Percentiles rank a stretch among this genome's conserved stretches.
Conservation (phyloP, 2,797 vertebrate species). For the Remorina albescens region DNA sequence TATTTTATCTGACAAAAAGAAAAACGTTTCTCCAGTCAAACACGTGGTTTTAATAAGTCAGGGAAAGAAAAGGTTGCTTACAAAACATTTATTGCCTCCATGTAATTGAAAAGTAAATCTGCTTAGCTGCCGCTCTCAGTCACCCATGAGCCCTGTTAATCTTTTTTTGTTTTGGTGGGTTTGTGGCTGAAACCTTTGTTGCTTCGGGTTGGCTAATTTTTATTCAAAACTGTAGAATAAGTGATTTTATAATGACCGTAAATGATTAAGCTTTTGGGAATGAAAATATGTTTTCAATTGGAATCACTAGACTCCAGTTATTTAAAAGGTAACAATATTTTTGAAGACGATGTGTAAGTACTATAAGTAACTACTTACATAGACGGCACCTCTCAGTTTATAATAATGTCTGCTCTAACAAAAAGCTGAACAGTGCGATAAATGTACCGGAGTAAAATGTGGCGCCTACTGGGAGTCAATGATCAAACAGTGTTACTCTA, state of each 20-base stretch:
- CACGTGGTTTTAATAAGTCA: background rate
- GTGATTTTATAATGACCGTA: conserved; percentile 23
- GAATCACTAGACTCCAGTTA: too few relatives aligned
- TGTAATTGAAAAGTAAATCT: conserved; percentile 64
- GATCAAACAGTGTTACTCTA: background rate
- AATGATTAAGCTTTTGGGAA: conserved; percentile 34
- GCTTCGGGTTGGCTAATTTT: conserved; percentile 17
- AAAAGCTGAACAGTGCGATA: too few relatives aligned
- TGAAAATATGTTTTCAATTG: background rate
- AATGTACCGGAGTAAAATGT: too few relatives aligned
- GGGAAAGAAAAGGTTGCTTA: conserved; percentile 8
- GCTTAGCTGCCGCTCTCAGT: conserved; percentile 56
- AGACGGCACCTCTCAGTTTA: too few relatives aligned
- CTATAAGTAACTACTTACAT: too few relatives aligned
- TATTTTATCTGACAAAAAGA: background rate
- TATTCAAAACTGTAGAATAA: conserved; percentile 35
- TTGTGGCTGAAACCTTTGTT: conserved; percentile 17
- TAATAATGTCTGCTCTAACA: too few relatives aligned
- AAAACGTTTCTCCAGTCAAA: background rate
- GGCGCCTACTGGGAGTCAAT: too few relatives aligned
- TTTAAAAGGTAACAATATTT: too few relatives aligned
- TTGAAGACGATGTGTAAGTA: too few relatives aligned
- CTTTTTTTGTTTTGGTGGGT: conserved; percentile 52
- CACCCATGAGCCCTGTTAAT: conserved; percentile 55
- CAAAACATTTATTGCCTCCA: conserved; percentile 45